Percentiles rank a stretch among this genome's conserved stretches.
These are phyloP conservation scores for Lepas anatifera DNA, from an alignment of 2,888 invertebrate species.

Conservation along the genomic window DNA sequence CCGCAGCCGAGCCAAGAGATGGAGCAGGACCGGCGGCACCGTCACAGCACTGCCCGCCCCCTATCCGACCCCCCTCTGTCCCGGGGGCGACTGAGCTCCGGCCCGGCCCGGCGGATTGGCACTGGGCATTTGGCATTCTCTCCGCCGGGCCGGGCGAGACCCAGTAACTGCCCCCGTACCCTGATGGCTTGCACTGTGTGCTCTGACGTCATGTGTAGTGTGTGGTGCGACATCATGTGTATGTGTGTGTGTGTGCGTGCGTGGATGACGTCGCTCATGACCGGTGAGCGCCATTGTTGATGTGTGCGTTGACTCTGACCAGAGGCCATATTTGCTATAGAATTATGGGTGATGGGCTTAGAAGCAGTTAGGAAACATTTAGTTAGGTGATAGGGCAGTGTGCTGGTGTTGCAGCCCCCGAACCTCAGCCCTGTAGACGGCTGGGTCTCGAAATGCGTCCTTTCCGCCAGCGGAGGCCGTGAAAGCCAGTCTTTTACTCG, in stretches of 20 bases:
- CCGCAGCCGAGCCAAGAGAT: background rate
- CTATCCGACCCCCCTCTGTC: background rate
- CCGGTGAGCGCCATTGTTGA: too few relatives aligned
- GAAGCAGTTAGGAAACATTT: background rate
- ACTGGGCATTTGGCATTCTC: slow-evolving; percentile 3
- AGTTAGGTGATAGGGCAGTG: background rate
- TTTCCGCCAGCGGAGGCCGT: too few relatives aligned
- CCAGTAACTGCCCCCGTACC: background rate
- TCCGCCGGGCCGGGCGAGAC: background rate
- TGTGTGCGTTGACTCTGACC: background rate
- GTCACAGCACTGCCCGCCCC: background rate
- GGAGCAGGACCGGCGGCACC: background rate
- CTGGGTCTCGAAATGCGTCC: too few relatives aligned
- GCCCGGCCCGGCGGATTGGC: background rate
- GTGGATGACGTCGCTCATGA: too few relatives aligned
- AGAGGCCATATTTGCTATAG: slow-evolving; percentile 8
- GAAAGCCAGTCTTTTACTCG: too few relatives aligned
- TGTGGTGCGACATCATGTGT: too few relatives aligned
- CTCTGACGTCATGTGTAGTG: too few relatives aligned
- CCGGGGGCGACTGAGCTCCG: background rate
- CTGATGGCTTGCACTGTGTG: too few relatives aligned
- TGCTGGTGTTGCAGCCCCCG: background rate
- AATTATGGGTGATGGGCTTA: slow-evolving; percentile 2
- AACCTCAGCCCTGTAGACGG: background rate
- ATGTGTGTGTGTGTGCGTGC: too few relatives aligned